Percentiles rank a stretch among this genome's conserved stretches.
Evolutionary conservation across 2,888 invertebrate genomes (phyloP).

Genomic region (Yponomeuta evonymella): DNA sequence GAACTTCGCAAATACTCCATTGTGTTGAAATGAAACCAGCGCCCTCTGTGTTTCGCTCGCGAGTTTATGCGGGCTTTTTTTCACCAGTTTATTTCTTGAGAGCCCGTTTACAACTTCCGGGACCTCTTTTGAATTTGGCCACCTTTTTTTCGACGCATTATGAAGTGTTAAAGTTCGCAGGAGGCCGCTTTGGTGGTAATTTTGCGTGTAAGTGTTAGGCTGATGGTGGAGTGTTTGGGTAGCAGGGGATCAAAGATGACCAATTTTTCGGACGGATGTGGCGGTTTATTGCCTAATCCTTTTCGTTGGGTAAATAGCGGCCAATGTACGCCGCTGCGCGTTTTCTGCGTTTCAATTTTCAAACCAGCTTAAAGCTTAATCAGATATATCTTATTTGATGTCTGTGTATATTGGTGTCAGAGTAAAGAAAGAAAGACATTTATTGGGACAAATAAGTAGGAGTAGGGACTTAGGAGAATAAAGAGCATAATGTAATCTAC

Average conservation of each 20-base stretch:
- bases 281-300: neutral
- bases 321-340: neutral
- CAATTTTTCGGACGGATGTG: constrained; percentile 1
- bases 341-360: neutral
- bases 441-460: too few species aligned
- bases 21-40: constrained; percentile 38
- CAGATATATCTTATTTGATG: too few species aligned
- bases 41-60: constrained; percentile 7
- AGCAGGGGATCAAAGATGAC: constrained; percentile 8
- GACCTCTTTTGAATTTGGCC: constrained; percentile 5
- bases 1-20: constrained; percentile 56
- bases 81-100: constrained; percentile 30
- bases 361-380: neutral
- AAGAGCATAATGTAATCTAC: too few species aligned
- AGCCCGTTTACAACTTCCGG: constrained; percentile 22
- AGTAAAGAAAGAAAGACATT: too few species aligned
- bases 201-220: constrained; percentile 8
- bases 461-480: too few species aligned
- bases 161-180: constrained; percentile 10
- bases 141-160: constrained; percentile 1
- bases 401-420: too few species aligned
- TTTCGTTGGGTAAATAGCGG: neutral
- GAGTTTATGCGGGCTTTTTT: constrained; percentile 47
- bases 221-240: constrained; percentile 1
- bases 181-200: constrained; percentile 7